Conservation (phyloP, 2,797 vertebrate genomes). For the Syndactyla subalaris region DNA sequence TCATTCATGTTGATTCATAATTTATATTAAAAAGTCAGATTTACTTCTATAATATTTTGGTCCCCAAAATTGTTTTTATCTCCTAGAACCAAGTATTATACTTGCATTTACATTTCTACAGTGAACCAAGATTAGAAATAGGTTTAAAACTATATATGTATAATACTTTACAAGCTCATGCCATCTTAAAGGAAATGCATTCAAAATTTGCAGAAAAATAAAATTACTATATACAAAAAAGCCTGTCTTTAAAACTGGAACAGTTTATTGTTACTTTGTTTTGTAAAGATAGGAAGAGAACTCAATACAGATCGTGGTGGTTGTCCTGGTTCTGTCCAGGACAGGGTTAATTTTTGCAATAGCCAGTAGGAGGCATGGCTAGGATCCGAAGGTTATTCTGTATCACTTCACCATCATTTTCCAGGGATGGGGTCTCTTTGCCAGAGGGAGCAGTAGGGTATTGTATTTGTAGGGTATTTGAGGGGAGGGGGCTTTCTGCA, state of each 20-base stretch:
- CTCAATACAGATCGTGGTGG: neutral
- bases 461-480: too few relatives aligned
- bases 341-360: neutral
- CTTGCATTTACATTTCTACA: neutral
- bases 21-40: slow-evolving; percentile 30
- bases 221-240: neutral
- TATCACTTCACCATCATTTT: neutral
- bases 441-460: neutral
- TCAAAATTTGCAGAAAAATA: neutral
- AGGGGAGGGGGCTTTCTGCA: too few relatives aligned
- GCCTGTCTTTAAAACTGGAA: neutral
- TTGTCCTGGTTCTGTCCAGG: neutral
- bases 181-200: neutral
- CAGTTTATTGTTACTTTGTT: neutral
- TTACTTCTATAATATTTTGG: neutral
- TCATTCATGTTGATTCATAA: slow-evolving; percentile 26
- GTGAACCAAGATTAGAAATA: neutral
- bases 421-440: neutral
- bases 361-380: neutral
- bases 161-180: neutral
- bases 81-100: neutral
- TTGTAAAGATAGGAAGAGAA: neutral
- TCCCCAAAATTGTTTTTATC: neutral
- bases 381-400: neutral
- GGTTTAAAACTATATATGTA: neutral